A percentile compares a stretch with the other conserved stretches of the same genome.
Evolutionary conservation across 1,140 invertebrate species (phyloP).

Genomic region (Penaeus indicus): DNA sequence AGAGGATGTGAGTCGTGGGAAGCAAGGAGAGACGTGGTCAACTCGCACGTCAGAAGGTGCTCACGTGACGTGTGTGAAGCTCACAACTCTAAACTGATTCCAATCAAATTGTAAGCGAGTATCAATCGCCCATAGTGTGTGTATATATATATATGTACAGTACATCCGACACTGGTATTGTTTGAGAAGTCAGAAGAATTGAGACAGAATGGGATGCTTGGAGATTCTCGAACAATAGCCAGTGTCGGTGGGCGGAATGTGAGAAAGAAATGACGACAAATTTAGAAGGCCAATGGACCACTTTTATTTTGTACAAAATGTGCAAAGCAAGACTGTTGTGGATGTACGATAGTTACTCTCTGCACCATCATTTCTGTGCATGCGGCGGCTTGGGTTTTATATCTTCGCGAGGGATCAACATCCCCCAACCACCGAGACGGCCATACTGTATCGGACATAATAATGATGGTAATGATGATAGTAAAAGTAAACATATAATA

Average conservation of each 20-base stretch:
- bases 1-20: constrained; percentile 42
- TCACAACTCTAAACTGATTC: too few relatives aligned
- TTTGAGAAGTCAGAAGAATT: too few relatives aligned
- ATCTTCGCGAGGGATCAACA: constrained; percentile 34
- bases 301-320: too few relatives aligned
- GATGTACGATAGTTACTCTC: constrained; percentile 40
- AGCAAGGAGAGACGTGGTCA: constrained; percentile 13
- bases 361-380: constrained; percentile 43
- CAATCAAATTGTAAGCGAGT: too few relatives aligned
- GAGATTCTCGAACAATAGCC: too few relatives aligned
- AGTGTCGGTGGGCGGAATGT: too few relatives aligned
- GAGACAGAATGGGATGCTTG: too few relatives aligned
- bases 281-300: too few relatives aligned
- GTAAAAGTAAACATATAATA: constrained; percentile 45
- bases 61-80: constrained; percentile 15
- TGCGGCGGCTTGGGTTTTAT: constrained; percentile 38
- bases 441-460: constrained; percentile 54
- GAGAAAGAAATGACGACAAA: constrained; percentile 17
- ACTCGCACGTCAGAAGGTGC: constrained; percentile 30
- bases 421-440: constrained; percentile 53
- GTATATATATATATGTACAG: too few relatives aligned
- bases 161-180: too few relatives aligned
- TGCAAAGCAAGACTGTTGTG: neutral
- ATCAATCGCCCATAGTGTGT: too few relatives aligned
- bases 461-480: constrained; percentile 54